phyloP scores from a whole-genome alignment of 2,888 invertebrate genomes.

The Pterostichus niger region DNA sequence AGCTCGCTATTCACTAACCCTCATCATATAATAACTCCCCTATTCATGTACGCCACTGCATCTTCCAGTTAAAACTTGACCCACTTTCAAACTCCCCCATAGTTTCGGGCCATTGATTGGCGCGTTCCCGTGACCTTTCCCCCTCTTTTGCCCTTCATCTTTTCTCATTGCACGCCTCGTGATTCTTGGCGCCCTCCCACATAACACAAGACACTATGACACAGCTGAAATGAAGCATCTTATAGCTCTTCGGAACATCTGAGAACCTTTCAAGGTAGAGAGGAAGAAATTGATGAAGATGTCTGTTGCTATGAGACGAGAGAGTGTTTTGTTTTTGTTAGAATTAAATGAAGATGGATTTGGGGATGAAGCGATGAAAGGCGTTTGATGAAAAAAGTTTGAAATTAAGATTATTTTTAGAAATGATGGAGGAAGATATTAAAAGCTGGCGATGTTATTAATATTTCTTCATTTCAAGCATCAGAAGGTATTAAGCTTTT shows the following conservation, averaged over 20 bases:
- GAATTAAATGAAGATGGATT: conserved; percentile 1
- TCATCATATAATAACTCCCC: background rate
- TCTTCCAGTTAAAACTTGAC: conserved; percentile 9
- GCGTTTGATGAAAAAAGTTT: background rate
- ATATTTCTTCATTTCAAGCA: too few species aligned
- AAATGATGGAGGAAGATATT: background rate
- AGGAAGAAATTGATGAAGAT: background rate
- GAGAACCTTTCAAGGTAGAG: background rate
- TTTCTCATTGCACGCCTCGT: background rate
- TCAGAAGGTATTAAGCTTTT: too few species aligned
- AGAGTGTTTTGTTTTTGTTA: conserved; percentile 7
- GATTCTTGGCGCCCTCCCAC: background rate
- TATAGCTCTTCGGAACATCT: too few species aligned
- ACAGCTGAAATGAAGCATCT: too few species aligned
- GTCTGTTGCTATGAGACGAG: background rate
- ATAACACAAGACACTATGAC: background rate
- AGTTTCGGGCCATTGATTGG: conserved; percentile 37
- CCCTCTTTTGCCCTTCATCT: background rate
- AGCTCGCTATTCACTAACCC: background rate
- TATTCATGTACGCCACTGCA: background rate
- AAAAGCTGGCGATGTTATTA: background rate
- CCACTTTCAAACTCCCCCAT: conserved; percentile 15
- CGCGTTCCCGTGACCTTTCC: conserved; percentile 28
- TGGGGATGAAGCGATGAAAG: background rate
- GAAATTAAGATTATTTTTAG: background rate